Base-by-base conservation (phyloP, 2,113 vertebrate genomes). In the Garra rufa region DNA sequence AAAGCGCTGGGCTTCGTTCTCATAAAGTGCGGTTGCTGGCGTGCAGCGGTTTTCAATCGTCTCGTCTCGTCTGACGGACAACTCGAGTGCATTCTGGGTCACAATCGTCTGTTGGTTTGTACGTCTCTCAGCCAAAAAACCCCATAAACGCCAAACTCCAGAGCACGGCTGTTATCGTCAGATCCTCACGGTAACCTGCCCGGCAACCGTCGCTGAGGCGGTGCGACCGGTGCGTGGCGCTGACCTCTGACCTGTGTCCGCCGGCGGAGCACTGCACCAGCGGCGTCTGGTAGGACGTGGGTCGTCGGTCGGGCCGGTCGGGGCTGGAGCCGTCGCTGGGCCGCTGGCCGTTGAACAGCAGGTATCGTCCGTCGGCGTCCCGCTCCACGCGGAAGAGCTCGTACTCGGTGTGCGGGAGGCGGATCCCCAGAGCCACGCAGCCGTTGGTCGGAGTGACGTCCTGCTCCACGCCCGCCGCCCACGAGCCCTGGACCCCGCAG, bases 301-400 rank as follows among this genome's bases (percentile, higher is more conserved):
- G 97, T 83, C 98, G 94, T 86, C 95, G 97, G 80, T 98, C 97
- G 0, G 97, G 96, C 61, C 94, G 93, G 91, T 98, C 96, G 0
- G 98, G 98, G 84, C 98, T 99, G 85, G 97, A 97, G 44, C 98
- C 98, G 0, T 99, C 97, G 0, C 97, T 99, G 14, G 98, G 98
- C 38, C 98, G 93, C 92, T 99, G 98, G 69, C 97, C 98, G 0
- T 99, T 99, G 94, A 95, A 98, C 6, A 99, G 95, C 90, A 99
- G 92, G 89, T 96, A 96, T 86, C 91, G 95, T 3, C 96, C 97
- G 2, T 74, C 87, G 48, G 92, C 46, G 0, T 99, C 96, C 90
- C 96, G 97, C 88, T 99, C 97, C 97, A 97, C 95, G 73, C 97
- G 96, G 95, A 99, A 99, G 83, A 99, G 96, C 86, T 99, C 98